A percentile compares a stretch with the other conserved stretches of the same genome.
phyloP scores from a whole-genome alignment of 2,888 invertebrate species.

The Schizaphis graminum region DNA sequence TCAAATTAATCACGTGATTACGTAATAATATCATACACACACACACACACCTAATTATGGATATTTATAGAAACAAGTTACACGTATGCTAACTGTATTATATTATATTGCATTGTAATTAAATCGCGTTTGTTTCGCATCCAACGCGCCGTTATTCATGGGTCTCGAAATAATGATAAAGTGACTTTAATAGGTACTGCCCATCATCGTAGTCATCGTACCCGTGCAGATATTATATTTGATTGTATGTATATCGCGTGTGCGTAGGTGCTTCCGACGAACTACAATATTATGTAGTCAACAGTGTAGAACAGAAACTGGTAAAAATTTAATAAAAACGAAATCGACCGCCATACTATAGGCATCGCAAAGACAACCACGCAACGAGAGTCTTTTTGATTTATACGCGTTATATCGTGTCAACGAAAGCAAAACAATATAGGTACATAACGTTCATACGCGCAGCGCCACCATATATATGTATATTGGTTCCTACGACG shows the following conservation, averaged over 20 bases:
- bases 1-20: neutral
- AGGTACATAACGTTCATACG: neutral
- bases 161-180: neutral
- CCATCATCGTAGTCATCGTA: neutral
- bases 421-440: neutral
- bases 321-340: neutral
- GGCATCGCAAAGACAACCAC: neutral
- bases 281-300: neutral
- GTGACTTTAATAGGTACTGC: neutral
- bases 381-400: neutral
- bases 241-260: neutral
- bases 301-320: neutral
- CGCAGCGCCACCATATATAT: neutral
- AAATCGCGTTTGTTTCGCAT: neutral
- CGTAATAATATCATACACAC: neutral
- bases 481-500: neutral
- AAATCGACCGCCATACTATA: neutral
- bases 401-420: neutral
- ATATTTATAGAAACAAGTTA: neutral
- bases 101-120: neutral
- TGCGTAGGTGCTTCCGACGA: neutral
- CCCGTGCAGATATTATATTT: neutral
- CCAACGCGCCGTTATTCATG: neutral
- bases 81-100: neutral
- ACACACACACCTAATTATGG: no score